A percentile compares a stretch with the other conserved stretches of the same genome.
Evolutionary conservation across 30 jellyfish, hydroid and myxozoan species (phyloP).

Genomic region (Pelagia noctiluca): DNA sequence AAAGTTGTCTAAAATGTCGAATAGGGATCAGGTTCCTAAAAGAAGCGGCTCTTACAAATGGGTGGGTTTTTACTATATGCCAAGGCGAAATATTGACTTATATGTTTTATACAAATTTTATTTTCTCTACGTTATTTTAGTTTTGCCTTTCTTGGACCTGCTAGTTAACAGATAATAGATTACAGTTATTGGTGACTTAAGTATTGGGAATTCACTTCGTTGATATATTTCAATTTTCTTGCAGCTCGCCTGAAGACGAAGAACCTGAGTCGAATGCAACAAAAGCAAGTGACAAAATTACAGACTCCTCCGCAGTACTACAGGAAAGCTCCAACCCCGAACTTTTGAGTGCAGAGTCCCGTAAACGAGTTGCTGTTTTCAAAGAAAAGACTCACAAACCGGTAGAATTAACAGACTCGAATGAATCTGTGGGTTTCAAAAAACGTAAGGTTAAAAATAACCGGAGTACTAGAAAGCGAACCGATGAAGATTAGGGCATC

Average conservation of each 20-base stretch:
- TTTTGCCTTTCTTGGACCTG: too few relatives aligned
- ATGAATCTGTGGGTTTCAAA: conserved; percentile 77
- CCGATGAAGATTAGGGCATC: conserved; percentile 74
- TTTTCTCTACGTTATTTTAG: too few relatives aligned
- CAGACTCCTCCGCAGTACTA: not conserved
- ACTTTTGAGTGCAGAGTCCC: conserved; percentile 22
- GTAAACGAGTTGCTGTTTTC: conserved; percentile 64
- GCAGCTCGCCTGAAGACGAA: not conserved
- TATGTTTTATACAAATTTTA: too few relatives aligned
- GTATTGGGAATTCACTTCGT: not conserved
- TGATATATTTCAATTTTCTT: not conserved
- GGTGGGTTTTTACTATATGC: too few relatives aligned
- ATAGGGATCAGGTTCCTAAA: too few relatives aligned
- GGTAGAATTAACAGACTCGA: conserved; percentile 2
- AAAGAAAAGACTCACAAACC: conserved; percentile 74
- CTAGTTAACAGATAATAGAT: too few relatives aligned
- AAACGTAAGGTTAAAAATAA: conserved; percentile 69
- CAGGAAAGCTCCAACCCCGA: conserved; percentile 42
- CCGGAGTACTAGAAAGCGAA: conserved; percentile 72
- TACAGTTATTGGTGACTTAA: not conserved
- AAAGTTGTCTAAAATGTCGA: too few relatives aligned
- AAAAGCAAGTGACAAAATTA: conserved; percentile 6
- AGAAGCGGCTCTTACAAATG: too few relatives aligned
- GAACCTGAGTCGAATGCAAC: conserved; percentile 1
- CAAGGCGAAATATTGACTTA: too few relatives aligned